These are phyloP conservation scores for Petaurus breviceps DNA, from an alignment of 2,113 vertebrate genomes.

Conservation along the genomic window DNA sequence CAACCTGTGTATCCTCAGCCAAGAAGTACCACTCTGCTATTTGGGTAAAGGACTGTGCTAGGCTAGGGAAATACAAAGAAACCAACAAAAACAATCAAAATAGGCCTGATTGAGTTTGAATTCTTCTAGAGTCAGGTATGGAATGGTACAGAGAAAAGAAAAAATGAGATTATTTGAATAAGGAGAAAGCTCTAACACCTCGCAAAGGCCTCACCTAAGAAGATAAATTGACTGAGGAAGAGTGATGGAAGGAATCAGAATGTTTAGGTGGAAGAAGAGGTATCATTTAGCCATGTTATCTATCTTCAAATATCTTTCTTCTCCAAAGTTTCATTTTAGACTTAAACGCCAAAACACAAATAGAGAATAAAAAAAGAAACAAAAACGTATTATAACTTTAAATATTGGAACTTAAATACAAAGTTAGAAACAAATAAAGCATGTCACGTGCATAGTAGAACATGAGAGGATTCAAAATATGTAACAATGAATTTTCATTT, in stretches of 20 bases:
- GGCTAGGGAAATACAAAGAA: neutral
- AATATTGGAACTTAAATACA: too few species aligned
- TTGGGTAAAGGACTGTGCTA: neutral
- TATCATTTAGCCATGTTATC: neutral
- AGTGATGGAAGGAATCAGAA: neutral
- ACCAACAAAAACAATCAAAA: neutral
- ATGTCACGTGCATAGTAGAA: too few species aligned
- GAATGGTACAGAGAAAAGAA: neutral
- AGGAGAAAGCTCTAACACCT: neutral
- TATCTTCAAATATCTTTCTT: neutral
- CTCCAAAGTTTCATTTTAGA: too few species aligned
- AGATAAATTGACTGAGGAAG: neutral
- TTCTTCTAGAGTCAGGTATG: neutral
- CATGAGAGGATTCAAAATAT: too few species aligned
- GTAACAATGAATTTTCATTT: too few species aligned
- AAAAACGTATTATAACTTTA: too few species aligned
- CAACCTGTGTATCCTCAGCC: neutral
- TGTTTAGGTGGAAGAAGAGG: neutral
- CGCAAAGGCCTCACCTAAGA: neutral
- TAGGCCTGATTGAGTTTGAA: neutral
- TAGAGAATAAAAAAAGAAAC: too few species aligned
- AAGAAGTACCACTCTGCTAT: neutral
- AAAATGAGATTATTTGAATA: neutral
- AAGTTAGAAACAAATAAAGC: too few species aligned
- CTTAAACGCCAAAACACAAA: too few species aligned